Base-by-base conservation (phyloP, 2,113 vertebrate genomes). In the Eudyptes chrysolophus region DNA sequence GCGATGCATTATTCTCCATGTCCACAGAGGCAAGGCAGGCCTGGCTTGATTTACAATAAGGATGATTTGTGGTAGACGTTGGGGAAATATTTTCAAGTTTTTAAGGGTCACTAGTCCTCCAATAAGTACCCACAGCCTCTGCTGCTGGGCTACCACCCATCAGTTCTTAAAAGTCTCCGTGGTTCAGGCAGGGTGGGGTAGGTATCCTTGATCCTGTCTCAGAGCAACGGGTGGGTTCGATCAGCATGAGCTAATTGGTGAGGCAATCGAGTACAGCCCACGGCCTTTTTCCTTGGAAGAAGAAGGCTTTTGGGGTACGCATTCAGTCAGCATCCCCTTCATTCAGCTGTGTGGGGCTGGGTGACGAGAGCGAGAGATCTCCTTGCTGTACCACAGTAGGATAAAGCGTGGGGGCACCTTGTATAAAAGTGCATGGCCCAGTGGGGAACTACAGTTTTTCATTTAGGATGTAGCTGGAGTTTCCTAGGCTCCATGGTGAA, bases 231-330 rank as follows among this genome's bases (percentile, higher is more conserved):
- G 46, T 92, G 82, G 52, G 61, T 95, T 94, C 76, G 81, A 48
- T 85, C 90, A 95, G 69, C 21, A 57, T 93, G 81, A 96, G 65
- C 77, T 97, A 82, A 94, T 81, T 2, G 0, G 13, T 94, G 93
- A 94, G 46, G 49, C 80, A 92, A 61, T 36, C 1, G 6, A 62
- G 49, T 79, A 92, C 15, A 1, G 83, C 66, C 61, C 66, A 4
- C 1, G 7, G 48, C 32, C 48, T 68, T 95, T 84, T 51, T 44
- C n/a, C 11, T 70, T 60, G 55, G 77, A 92, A 84, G 34, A 89
- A 77, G 22, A 5, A 0, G 0, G 26, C 26, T 76, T 90, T 85
- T 76, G 64, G 46, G 18, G 30, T 62, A 66, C 54, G 69, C 34
- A 10, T 77, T 77, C 66, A 44, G 21, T 65, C 58, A 86, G 38